These are phyloP conservation scores for Menidia menidia DNA, from an alignment of 2,797 vertebrate species.

Conservation along the genomic window DNA sequence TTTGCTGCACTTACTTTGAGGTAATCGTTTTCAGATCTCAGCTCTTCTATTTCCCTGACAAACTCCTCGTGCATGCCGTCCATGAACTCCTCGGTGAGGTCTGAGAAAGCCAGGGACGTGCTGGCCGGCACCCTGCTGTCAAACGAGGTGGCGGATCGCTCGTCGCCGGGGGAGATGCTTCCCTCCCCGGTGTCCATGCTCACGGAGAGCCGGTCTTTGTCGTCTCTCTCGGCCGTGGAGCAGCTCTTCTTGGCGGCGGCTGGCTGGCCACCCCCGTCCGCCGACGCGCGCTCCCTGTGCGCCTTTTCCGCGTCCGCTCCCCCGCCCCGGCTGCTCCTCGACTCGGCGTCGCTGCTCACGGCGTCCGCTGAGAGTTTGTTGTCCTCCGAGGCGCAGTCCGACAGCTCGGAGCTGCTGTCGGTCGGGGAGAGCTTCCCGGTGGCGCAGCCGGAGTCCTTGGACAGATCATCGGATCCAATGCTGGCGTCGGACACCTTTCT, in stretches of 20 bases:
- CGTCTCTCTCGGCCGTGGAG: slow-evolving; percentile 66
- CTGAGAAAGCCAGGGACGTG: slow-evolving; percentile 95
- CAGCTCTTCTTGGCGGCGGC: slow-evolving; percentile 49
- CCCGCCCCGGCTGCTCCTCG: slow-evolving; percentile 80
- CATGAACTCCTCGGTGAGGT: slow-evolving; percentile 95
- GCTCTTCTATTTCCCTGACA: slow-evolving; percentile 92
- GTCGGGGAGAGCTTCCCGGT: slow-evolving; percentile 83
- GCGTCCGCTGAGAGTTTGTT: slow-evolving; percentile 88
- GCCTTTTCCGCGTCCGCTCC: slow-evolving; percentile 67
- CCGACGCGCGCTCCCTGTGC: slow-evolving; percentile 53
- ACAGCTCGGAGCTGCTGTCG: slow-evolving; percentile 91
- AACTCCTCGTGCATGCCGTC: slow-evolving; percentile 91
- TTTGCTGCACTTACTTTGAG: slow-evolving; percentile 88
- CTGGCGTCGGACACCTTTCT: slow-evolving; percentile 83
- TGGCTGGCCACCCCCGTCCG: slow-evolving; percentile 53
- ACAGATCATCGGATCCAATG: slow-evolving; percentile 79
- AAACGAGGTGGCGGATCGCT: slow-evolving; percentile 88
- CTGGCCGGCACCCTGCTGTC: slow-evolving; percentile 93
- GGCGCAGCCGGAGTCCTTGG: slow-evolving; percentile 82
- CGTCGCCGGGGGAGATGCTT: slow-evolving; percentile 84
- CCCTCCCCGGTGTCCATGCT: slow-evolving; percentile 76
- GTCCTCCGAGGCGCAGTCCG: slow-evolving; percentile 85
- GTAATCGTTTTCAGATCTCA: slow-evolving; percentile 97
- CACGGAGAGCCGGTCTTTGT: slow-evolving; percentile 73
- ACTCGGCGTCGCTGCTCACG: slow-evolving; percentile 88